Conservation (phyloP, 2,888 invertebrate species). For the Trachelus iudaicus region DNA sequence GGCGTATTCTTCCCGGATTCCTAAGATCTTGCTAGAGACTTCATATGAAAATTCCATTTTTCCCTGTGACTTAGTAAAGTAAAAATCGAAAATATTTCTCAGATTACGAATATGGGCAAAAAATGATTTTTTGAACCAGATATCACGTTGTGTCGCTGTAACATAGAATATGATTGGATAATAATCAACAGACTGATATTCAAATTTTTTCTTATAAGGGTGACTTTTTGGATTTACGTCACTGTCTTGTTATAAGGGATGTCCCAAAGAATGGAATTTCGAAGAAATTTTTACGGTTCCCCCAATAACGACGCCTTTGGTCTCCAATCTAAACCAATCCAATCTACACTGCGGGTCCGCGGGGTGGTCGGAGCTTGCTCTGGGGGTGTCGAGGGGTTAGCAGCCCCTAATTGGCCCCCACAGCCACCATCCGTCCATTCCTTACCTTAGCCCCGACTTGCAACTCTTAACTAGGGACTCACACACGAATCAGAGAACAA, state of each 20-base stretch:
- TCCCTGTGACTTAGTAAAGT: too few species aligned
- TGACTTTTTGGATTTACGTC: not conserved
- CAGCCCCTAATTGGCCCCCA: slow-evolving; percentile 55
- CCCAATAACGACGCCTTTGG: slow-evolving; percentile 40
- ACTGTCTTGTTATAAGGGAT: not conserved
- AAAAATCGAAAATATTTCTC: too few species aligned
- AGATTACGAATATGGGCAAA: too few species aligned
- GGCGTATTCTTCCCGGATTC: slow-evolving; percentile 31
- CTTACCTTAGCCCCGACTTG: slow-evolving; percentile 38
- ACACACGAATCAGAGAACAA: slow-evolving; percentile 41
- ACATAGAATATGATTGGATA: too few species aligned
- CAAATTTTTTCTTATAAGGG: too few species aligned
- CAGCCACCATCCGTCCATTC: slow-evolving; percentile 45
- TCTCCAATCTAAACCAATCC: slow-evolving; percentile 55
- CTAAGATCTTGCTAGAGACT: too few species aligned
- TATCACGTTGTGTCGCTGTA: too few species aligned
- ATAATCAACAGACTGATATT: too few species aligned
- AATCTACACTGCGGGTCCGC: slow-evolving; percentile 53
- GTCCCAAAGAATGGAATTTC: not conserved
- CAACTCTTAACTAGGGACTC: slow-evolving; percentile 45
- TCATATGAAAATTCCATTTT: too few species aligned
- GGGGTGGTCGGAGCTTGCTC: slow-evolving; percentile 40
- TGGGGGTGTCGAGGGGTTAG: slow-evolving; percentile 51
- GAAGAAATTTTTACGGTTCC: slow-evolving; percentile 14
- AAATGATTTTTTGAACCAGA: too few species aligned